Evolutionary conservation across 2,888 invertebrate species (phyloP).

Genomic region (Platerodrilus igneus): DNA sequence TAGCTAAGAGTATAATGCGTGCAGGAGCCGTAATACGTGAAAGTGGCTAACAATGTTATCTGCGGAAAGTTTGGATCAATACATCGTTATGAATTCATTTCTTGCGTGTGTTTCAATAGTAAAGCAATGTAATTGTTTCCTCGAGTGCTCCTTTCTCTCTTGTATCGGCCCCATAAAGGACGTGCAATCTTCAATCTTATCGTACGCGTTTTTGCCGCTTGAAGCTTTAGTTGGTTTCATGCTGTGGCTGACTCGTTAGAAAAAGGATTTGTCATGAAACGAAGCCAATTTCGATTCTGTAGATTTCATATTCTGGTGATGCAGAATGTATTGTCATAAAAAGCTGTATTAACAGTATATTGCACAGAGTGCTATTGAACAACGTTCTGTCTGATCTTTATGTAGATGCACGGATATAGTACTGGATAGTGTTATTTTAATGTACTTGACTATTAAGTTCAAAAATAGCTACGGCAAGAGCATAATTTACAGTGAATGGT

Average conservation of each 20-base stretch:
- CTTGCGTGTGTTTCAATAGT: constrained; percentile 32
- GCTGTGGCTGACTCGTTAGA: constrained; percentile 27
- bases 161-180: constrained; percentile 22
- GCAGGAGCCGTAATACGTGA: constrained; percentile 13
- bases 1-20: constrained; percentile 21
- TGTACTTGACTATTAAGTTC: no score
- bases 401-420: no score
- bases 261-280: constrained; percentile 29
- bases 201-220: constrained; percentile 24
- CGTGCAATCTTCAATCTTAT: constrained; percentile 31
- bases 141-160: constrained; percentile 26
- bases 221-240: constrained; percentile 30
- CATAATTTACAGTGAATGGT: no score
- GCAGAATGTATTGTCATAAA: constrained; percentile 19
- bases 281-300: constrained; percentile 34
- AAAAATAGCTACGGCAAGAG: no score
- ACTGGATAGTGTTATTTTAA: no score
- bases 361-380: no score
- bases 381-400: no score
- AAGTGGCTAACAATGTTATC: constrained; percentile 23
- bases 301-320: constrained; percentile 25
- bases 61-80: constrained; percentile 30
- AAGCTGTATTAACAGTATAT: no score
- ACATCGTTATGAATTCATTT: constrained; percentile 36
- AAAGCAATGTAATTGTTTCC: constrained; percentile 34